These are phyloP conservation scores for Sebastes fasciatus DNA, from an alignment of 2,113 vertebrate species.

Conservation along the genomic window DNA sequence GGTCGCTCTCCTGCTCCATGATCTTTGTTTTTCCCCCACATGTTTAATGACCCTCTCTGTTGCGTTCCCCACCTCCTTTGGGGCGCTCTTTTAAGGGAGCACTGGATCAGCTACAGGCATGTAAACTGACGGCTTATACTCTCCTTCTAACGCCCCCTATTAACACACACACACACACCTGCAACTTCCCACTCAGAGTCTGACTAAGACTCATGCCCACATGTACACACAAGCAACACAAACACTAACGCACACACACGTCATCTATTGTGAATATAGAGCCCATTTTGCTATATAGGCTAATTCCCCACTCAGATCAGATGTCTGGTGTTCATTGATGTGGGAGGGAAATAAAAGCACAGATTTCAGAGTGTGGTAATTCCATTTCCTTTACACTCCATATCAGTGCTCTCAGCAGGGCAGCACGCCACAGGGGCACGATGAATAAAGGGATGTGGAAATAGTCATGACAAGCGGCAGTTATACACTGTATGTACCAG, in stretches of 20 bases:
- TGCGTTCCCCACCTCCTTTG: not conserved
- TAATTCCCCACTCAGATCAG: slow-evolving; percentile 65
- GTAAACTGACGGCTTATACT: slow-evolving; percentile 49
- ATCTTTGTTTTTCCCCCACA: too few species aligned
- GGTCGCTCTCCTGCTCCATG: not conserved
- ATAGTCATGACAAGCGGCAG: slow-evolving; percentile 43
- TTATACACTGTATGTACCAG: not conserved
- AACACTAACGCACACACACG: slow-evolving; percentile 22
- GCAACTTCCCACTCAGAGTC: slow-evolving; percentile 31
- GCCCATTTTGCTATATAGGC: slow-evolving; percentile 39
- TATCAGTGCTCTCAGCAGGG: slow-evolving; percentile 52
- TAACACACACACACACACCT: slow-evolving; percentile 38
- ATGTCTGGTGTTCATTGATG: slow-evolving; percentile 49
- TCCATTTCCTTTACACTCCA: slow-evolving; percentile 57
- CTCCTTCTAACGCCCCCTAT: slow-evolving; percentile 38
- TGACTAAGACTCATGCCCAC: slow-evolving; percentile 35
- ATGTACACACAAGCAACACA: slow-evolving; percentile 17
- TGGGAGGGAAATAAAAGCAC: slow-evolving; percentile 59
- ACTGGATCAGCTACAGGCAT: slow-evolving; percentile 53
- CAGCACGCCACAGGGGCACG: slow-evolving; percentile 9
- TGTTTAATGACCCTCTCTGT: not conserved
- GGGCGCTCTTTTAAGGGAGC: too few species aligned
- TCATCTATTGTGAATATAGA: slow-evolving; percentile 47
- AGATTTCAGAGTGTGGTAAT: slow-evolving; percentile 58
- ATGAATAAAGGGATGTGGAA: slow-evolving; percentile 50